A percentile compares a stretch with the other conserved stretches of the same genome.
phyloP scores from a whole-genome alignment of 2,113 vertebrate species.

The Zosterops japonicus region DNA sequence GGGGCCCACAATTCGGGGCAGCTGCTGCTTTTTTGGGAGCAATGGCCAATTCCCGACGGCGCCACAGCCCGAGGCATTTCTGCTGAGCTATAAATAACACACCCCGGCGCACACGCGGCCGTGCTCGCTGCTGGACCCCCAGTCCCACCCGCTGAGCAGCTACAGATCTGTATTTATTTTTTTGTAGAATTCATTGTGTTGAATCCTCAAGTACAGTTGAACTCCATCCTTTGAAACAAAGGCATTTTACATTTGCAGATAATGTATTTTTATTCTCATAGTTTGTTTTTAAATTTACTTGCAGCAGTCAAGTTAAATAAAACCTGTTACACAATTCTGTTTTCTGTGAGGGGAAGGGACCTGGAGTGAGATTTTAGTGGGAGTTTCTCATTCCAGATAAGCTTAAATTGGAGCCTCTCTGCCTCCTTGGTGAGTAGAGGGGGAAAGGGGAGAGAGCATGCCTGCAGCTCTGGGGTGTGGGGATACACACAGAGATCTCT shows the following conservation, averaged over 20 bases:
- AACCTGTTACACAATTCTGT: background rate
- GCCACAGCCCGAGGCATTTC: background rate
- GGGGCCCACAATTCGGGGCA: rapidly evolving
- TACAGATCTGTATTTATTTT: conserved; percentile 56
- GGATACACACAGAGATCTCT: background rate
- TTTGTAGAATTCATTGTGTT: conserved; percentile 54
- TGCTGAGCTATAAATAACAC: background rate
- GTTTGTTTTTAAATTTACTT: conserved; percentile 51
- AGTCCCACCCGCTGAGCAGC: background rate
- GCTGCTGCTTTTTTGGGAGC: background rate
- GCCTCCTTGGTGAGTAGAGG: background rate
- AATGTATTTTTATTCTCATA: conserved; percentile 50
- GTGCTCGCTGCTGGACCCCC: background rate
- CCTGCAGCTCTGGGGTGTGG: rapidly evolving
- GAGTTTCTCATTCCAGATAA: background rate
- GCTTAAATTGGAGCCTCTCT: background rate
- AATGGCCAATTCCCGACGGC: background rate
- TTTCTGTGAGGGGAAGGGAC: background rate
- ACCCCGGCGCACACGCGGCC: background rate
- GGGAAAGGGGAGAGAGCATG: rapidly evolving
- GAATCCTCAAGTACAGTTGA: background rate
- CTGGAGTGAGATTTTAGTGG: background rate
- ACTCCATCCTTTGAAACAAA: conserved; percentile 45
- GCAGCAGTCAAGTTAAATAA: conserved; percentile 62
- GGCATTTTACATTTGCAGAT: conserved; percentile 40